Conservation (phyloP, 1,140 invertebrate species). For the Danaus plexippus region DNA sequence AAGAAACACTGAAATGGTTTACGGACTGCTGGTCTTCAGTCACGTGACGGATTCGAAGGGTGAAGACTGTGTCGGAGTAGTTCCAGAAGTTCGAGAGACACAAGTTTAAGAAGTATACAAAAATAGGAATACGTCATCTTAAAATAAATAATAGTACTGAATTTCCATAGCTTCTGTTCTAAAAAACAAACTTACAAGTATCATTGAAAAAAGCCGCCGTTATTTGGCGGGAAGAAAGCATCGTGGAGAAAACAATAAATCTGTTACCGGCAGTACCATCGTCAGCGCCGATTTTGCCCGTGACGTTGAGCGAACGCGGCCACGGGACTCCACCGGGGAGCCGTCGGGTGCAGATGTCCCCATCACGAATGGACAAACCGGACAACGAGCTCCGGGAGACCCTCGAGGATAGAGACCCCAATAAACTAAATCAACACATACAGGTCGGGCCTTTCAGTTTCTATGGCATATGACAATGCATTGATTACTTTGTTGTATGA, state of each 20-base stretch:
- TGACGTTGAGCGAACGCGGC: constrained; percentile 28
- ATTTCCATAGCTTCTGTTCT: too few species aligned
- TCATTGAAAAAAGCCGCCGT: constrained; percentile 3
- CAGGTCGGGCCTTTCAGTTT: constrained; percentile 68
- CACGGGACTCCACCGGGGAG: constrained; percentile 22
- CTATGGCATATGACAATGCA: background rate
- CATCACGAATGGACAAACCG: constrained; percentile 32
- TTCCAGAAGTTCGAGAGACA: too few species aligned
- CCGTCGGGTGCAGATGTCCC: constrained; percentile 18
- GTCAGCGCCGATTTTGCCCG: too few species aligned
- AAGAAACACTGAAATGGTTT: too few species aligned
- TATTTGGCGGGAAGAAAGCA: background rate
- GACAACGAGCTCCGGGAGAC: constrained; percentile 64
- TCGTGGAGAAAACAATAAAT: constrained; percentile 17
- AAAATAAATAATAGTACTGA: too few species aligned
- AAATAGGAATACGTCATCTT: too few species aligned
- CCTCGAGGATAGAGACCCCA: constrained; percentile 79
- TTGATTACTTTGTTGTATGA: too few species aligned
- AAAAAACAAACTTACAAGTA: background rate
- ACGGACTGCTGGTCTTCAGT: too few species aligned
- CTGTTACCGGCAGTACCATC: constrained; percentile 34
- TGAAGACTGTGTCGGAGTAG: too few species aligned
- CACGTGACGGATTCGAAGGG: too few species aligned
- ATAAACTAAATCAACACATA: constrained; percentile 78
- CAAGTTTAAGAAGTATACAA: too few species aligned